A percentile compares a stretch with the other conserved stretches of the same genome.
phyloP scores from a whole-genome alignment of 1,140 invertebrate species.

The Pachypeltis micranthus region DNA sequence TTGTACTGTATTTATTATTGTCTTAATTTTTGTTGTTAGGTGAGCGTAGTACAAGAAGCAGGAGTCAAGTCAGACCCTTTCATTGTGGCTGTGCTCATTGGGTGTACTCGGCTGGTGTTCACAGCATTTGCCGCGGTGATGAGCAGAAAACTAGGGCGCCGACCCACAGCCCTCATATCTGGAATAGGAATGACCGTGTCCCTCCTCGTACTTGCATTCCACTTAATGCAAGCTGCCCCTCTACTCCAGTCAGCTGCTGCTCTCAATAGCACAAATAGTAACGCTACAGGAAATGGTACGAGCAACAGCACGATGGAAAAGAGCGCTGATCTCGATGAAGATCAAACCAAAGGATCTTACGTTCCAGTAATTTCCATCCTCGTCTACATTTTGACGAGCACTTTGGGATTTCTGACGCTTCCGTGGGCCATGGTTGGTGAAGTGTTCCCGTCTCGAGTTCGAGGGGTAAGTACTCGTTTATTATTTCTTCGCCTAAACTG shows the following conservation, averaged over 20 bases:
- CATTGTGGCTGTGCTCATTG: conserved; percentile 43
- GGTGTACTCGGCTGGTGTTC: conserved; percentile 40
- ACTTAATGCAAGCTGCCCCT: conserved; percentile 27
- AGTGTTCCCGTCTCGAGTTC: conserved; percentile 51
- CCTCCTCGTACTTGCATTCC: conserved; percentile 42
- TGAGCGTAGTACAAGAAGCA: conserved; percentile 47
- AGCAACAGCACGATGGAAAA: neutral
- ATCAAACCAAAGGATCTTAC: conserved; percentile 26
- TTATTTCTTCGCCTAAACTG: too few species aligned
- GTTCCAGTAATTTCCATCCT: conserved; percentile 42
- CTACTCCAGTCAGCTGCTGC: neutral
- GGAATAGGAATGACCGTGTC: conserved; percentile 46
- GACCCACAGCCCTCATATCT: conserved; percentile 45
- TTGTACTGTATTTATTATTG: neutral
- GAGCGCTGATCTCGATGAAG: neutral
- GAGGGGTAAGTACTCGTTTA: conserved; percentile 37
- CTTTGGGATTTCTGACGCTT: conserved; percentile 47
- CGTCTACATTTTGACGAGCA: conserved; percentile 46
- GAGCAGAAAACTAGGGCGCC: conserved; percentile 43
- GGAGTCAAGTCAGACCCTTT: conserved; percentile 45
- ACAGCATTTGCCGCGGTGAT: conserved; percentile 41
- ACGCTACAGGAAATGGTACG: neutral
- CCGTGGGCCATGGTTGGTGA: conserved; percentile 68
- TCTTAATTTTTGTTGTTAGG: conserved; percentile 25
- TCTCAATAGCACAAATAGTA: neutral